Percentiles rank a stretch among this genome's conserved stretches.
These are phyloP conservation scores for Gopherus flavomarginatus DNA, from an alignment of 2,113 vertebrate genomes.

Conservation along the genomic window DNA sequence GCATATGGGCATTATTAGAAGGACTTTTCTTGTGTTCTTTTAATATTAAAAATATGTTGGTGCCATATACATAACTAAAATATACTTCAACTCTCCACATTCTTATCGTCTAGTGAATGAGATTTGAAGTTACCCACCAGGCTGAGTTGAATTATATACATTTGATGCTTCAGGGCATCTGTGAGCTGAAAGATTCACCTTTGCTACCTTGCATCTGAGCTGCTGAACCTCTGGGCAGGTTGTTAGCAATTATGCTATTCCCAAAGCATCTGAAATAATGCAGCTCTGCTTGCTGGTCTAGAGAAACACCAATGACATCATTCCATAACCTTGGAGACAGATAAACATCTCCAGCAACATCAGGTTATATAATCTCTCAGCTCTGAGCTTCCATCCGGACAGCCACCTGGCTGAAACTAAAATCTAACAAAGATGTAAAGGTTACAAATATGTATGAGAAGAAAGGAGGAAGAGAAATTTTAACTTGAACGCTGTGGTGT, in stretches of 20 bases:
- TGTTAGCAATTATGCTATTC: slow-evolving; percentile 50
- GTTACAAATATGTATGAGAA: neutral
- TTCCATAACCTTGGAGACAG: slow-evolving; percentile 67
- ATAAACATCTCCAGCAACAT: slow-evolving; percentile 68
- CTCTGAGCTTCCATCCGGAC: slow-evolving; percentile 42
- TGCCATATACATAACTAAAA: neutral
- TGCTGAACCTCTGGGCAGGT: slow-evolving; percentile 27
- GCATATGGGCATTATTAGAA: neutral
- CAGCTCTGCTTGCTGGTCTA: slow-evolving; percentile 24
- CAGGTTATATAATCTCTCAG: slow-evolving; percentile 48
- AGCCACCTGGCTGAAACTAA: neutral
- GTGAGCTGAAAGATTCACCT: slow-evolving; percentile 11
- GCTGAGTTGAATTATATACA: slow-evolving; percentile 23
- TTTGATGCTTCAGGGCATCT: slow-evolving; percentile 3
- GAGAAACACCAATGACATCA: slow-evolving; percentile 53
- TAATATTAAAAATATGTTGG: neutral
- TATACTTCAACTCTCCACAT: slow-evolving; percentile 34
- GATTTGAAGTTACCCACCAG: slow-evolving; percentile 24
- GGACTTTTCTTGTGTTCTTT: neutral
- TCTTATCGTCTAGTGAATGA: slow-evolving; percentile 58
- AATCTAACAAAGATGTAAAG: neutral
- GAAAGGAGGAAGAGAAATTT: neutral
- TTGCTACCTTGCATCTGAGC: slow-evolving; percentile 43
- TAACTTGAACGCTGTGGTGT: fast-evolving
- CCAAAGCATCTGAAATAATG: slow-evolving; percentile 48